Evolutionary conservation across 2,888 invertebrate species (phyloP), one percentile per base, ranked within the genome.

Genomic region (Hylaea fasciaria): DNA sequence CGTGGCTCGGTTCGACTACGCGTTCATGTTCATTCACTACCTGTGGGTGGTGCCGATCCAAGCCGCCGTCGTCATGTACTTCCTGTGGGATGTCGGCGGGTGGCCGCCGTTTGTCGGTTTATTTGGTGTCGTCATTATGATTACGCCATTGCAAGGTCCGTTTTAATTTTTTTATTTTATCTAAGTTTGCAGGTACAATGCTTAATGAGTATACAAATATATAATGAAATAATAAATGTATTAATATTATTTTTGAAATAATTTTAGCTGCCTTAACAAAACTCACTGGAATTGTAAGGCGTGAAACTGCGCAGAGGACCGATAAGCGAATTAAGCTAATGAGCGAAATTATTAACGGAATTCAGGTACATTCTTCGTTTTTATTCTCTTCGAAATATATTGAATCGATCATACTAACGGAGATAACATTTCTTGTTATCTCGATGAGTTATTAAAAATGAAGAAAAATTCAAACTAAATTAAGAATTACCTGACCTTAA

Each of bases 321-420:
- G 98, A 98, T 81, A 95, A 95, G 70, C 91, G 98, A 72, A 96
- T 98, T 12, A 94, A 96, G 61, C 86, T 97, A 37, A 98, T 98
- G 95, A 96, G 95, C 78, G 98, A 98, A 93, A 96, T 98, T 61
- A 95, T 98, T 49, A 94, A 94, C 49, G 97, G 97, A 0, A 97
- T 98, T 80, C 95, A 97, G 85, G 96, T 96, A 75, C 68, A n/a
- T 29, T 46, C n/a, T 13, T 59, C n/a, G 1, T 37, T 12, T 35
- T 35, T 11, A 8, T 8, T 11, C 35, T 35, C 5, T 35, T 35
- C 10, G 35, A 11, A 11, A 3, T n/a, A n/a, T n/a, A n/a, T n/a
- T n/a, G n/a, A n/a, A n/a, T n/a, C n/a, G n/a, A n/a, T n/a, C n/a
- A n/a, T n/a, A n/a, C n/a, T n/a, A n/a, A n/a, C n/a, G n/a, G n/a